Base-by-base conservation (phyloP, 2,797 vertebrate genomes). In the Chloroceryle inda region DNA sequence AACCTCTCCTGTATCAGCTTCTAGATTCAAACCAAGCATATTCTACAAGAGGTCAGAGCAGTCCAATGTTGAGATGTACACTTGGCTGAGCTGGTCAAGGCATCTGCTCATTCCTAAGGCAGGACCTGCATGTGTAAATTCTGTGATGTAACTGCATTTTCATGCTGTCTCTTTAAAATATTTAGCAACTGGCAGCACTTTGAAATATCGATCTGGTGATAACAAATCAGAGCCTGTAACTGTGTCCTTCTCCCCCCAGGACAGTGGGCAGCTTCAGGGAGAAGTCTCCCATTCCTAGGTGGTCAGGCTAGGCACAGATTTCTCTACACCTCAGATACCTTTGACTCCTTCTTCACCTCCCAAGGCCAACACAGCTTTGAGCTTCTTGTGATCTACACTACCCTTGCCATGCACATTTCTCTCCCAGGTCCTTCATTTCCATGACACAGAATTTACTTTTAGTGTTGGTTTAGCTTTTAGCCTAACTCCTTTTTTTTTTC, bases 391-490 rank as follows among this genome's bases (percentile, higher is more conserved):
- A 40, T 20, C 77, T 40, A 27, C 33, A 5, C 73, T 26, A 8
- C 44, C 29, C 22, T 33, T 14, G 38, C 80, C 24, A n/a, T 11
- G 16, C 33, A 20, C 21, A 3, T n/a, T 45, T 20, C 52, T 55
- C 58, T 81, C 31, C 40, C 66, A 76, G n/a, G 11, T 71, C 22
- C 3, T 7, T 23, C 52, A 13, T 49, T 88, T 44, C 64, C 82
- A 69, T 79, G 63, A 42, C 73, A 31, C 67, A 72, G 23, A 62
- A 68, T 33, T 80, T 38, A 47, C 67, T 81, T 26, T 24, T 26
- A 10, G 21, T 16, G 31, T 24, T 69, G 29, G 17, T 89, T 94
- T 66, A 71, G 71, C 87, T 95, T 62, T 58, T 62, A 90, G 61
- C 61, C 33, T 11, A 55, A 49, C 61, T 87, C 66, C 22, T 44